phyloP scores from a whole-genome alignment of 2,113 vertebrate genomes.

The Hucho hucho region DNA sequence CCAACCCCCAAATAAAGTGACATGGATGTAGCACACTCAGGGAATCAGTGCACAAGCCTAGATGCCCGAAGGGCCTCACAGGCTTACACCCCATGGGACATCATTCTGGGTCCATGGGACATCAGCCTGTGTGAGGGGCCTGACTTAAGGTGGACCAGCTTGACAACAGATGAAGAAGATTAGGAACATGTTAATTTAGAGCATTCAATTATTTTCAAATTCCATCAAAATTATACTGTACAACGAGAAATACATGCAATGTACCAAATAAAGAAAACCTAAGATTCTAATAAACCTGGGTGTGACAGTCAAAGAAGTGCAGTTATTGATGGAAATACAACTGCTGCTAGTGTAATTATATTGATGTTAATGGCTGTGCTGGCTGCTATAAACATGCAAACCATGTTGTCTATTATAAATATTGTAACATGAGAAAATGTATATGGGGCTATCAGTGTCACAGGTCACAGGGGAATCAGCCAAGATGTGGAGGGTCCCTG shows the following conservation, averaged over 20 bases:
- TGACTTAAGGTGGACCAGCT: conserved; percentile 48
- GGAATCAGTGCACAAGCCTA: conserved; percentile 16
- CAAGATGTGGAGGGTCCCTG: conserved; percentile 13
- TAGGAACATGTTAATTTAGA: not conserved
- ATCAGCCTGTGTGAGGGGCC: conserved; percentile 19
- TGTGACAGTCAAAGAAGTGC: not conserved
- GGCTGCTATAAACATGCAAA: not conserved
- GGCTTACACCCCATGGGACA: too few relatives aligned
- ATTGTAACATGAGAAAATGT: not conserved
- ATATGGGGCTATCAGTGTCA: conserved; percentile 53
- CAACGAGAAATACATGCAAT: not conserved
- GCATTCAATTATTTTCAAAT: not conserved
- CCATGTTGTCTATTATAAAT: not conserved
- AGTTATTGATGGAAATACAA: not conserved
- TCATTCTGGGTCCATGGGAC: too few relatives aligned
- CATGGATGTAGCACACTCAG: not conserved
- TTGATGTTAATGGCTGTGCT: not conserved
- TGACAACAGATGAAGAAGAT: conserved; percentile 7
- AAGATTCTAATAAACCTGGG: not conserved
- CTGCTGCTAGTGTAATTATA: not conserved
- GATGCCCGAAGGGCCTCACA: not conserved
- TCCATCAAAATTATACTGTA: not conserved
- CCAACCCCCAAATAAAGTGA: too few relatives aligned
- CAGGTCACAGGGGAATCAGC: conserved; percentile 28
- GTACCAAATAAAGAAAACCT: too few relatives aligned